These are phyloP conservation scores for Lampropteryx suffumata DNA, from an alignment of 2,888 invertebrate species.

Conservation along the genomic window DNA sequence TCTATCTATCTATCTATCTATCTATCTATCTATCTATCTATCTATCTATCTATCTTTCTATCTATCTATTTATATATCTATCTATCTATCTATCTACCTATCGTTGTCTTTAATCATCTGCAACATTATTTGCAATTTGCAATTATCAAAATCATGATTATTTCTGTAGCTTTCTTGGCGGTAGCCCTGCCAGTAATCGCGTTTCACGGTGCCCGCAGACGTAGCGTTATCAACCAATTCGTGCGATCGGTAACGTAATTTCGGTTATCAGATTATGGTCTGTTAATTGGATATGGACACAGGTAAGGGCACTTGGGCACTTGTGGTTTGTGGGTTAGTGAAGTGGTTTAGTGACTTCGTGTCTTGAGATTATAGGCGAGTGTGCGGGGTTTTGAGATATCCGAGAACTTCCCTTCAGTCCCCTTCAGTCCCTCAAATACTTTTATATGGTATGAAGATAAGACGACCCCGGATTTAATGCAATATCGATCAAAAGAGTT, in stretches of 20 bases:
- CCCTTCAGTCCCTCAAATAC: too few species aligned
- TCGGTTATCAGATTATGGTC: conserved; percentile 30
- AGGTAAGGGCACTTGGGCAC: conserved; percentile 17
- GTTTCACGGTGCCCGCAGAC: conserved; percentile 32
- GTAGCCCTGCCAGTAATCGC: conserved; percentile 29
- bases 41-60: too few species aligned
- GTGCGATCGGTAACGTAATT: conserved; percentile 32
- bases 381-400: too few species aligned
- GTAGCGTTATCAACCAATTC: conserved; percentile 33
- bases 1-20: too few species aligned
- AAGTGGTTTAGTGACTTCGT: background rate
- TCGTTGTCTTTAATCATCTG: too few species aligned
- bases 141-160: too few species aligned
- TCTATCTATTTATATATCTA: too few species aligned
- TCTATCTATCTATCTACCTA: too few species aligned
- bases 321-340: background rate
- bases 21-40: too few species aligned
- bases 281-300: conserved; percentile 22
- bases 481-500: conserved; percentile 45
- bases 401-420: too few species aligned
- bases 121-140: too few species aligned
- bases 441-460: too few species aligned
- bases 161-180: background rate
- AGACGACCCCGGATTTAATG: conserved; percentile 49
- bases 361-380: background rate